Conservation (phyloP, 2,888 invertebrate species). For the Pseudococcus viburni region DNA sequence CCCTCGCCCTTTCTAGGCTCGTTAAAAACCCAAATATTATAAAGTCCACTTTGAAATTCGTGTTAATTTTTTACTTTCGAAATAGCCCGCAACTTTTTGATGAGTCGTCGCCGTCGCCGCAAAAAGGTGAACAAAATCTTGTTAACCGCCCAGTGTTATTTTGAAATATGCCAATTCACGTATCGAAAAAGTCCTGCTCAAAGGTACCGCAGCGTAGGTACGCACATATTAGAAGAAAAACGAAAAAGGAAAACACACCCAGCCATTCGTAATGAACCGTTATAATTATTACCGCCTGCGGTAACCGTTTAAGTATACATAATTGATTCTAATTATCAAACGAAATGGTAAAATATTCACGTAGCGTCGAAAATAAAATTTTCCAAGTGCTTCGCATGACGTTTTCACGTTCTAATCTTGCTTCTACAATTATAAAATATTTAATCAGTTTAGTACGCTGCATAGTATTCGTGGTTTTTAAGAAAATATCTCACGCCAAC, state of each 20-base stretch:
- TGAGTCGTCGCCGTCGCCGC: not conserved
- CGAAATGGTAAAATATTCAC: constrained; percentile 30
- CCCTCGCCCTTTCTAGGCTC: not conserved
- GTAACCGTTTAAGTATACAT: constrained; percentile 28
- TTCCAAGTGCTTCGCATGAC: constrained; percentile 40
- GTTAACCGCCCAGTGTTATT: not conserved
- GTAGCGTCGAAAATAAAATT: constrained; percentile 34
- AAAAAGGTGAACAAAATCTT: constrained; percentile 4
- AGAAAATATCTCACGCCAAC: constrained; percentile 17
- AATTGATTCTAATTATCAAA: constrained; percentile 47
- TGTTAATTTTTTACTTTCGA: constrained; percentile 9
- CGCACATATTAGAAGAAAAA: not conserved
- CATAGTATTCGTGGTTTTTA: constrained; percentile 17
- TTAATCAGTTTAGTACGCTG: not conserved
- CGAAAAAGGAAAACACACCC: not conserved
- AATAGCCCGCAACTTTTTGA: not conserved
- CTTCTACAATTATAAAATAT: constrained; percentile 7
- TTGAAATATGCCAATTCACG: not conserved
- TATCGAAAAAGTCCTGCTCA: not conserved
- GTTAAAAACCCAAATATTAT: not conserved
- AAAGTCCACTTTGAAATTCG: not conserved
- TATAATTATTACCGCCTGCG: constrained; percentile 31
- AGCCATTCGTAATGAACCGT: constrained; percentile 12
- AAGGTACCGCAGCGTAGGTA: not conserved
- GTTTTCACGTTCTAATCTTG: not conserved